phyloP scores from a whole-genome alignment of 2,888 invertebrate genomes.

The Eueremaeus valkanovi region DNA sequence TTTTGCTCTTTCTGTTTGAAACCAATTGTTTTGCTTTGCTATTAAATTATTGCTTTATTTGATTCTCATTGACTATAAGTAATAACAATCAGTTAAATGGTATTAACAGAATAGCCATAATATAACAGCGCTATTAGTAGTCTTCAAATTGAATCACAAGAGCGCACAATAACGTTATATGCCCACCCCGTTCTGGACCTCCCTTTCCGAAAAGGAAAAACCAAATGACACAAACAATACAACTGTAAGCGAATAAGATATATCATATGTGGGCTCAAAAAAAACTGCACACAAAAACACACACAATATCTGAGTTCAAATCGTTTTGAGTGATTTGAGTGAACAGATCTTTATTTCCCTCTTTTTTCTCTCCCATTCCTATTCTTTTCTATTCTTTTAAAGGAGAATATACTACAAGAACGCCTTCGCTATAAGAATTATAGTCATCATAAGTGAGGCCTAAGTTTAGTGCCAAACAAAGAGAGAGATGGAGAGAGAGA shows the following conservation, averaged over 20 bases:
- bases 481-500: no score
- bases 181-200: neutral
- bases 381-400: no score
- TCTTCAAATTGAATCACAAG: constrained; percentile 1
- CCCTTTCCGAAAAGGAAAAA: no score
- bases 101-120: neutral
- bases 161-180: neutral
- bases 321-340: neutral
- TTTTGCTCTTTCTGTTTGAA: neutral
- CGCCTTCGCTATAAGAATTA: constrained; percentile 13
- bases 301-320: constrained; percentile 4
- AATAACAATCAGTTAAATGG: constrained; percentile 28
- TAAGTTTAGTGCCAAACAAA: neutral
- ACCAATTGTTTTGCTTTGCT: neutral
- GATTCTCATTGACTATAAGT: constrained; percentile 8
- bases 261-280: neutral
- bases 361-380: no score
- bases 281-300: neutral
- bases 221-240: constrained; percentile 17
- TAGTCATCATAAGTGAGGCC: neutral
- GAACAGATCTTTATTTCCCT: neutral
- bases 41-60: neutral
- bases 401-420: no score
- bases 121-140: neutral
- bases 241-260: neutral